A percentile compares a stretch with the other conserved stretches of the same genome.
These are phyloP conservation scores for Podarcis siculus DNA, from an alignment of 2,797 vertebrate genomes.

Conservation along the genomic window DNA sequence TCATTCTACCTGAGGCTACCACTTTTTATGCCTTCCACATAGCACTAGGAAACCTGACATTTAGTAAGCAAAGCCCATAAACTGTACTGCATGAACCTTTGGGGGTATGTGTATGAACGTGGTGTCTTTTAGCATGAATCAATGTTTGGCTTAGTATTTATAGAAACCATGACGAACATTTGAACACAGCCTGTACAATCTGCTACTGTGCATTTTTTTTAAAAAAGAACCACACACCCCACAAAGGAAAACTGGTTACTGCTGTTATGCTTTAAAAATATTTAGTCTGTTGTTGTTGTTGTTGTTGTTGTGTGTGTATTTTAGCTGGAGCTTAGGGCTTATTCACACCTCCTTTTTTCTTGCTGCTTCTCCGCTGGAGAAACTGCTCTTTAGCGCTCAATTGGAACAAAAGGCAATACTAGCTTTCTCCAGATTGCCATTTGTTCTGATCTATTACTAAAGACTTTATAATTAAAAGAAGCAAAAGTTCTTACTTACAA, in stretches of 20 bases:
- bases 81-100: neutral
- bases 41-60: constrained; percentile 29
- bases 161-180: constrained; percentile 4
- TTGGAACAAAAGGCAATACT: too few relatives aligned
- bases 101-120: neutral
- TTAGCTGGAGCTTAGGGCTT: neutral
- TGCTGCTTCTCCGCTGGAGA: too few relatives aligned
- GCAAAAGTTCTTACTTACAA: constrained; percentile 78
- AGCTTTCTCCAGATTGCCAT: too few relatives aligned
- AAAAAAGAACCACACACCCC: neutral
- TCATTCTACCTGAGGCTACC: constrained; percentile 18
- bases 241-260: neutral
- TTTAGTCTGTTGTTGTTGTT: neutral
- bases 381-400: too few relatives aligned
- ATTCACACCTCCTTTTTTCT: neutral
- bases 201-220: neutral
- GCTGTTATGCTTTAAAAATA: neutral
- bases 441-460: too few relatives aligned
- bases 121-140: neutral
- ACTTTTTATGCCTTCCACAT: constrained; percentile 27
- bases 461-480: neutral
- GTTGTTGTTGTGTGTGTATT: neutral
- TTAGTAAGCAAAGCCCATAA: constrained; percentile 22
- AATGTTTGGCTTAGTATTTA: neutral
- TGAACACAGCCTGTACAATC: neutral